Base-by-base conservation (phyloP, 2,888 invertebrate genomes). In the Eupithecia subfuscata region DNA sequence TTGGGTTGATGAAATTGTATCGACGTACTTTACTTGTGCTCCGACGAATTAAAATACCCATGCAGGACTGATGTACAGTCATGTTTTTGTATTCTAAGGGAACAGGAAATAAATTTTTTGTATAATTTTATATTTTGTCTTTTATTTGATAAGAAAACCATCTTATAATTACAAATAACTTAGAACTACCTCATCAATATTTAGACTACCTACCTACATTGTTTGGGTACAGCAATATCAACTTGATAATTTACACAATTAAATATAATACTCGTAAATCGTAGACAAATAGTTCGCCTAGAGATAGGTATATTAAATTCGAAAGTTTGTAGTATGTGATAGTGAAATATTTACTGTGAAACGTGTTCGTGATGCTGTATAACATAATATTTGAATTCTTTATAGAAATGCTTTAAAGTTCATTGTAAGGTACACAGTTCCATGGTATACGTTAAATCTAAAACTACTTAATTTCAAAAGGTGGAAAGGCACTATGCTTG, bases 401-500 rank as follows among this genome's bases (percentile, higher is more conserved):
- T 79, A 83, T 60, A 78, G 78, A 81, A 82, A 81, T 82, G 76
- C 76, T 84, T 84, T 74, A 77, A 60, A 79, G 79, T 84, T 80
- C 79, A 82, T 78, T 56, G 22, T 79, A 81, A 84, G 82, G 82
- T 88, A 84, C 82, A 85, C 75, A 83, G 80, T 83, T 82, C 83
- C 84, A 86, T 73, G 76, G 80, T 81, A 40, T 67, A 67, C 30
- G 6, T n/a, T 37, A 37, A 67, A 18, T 67, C 65, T 88, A 90
- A 75, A 79, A 77, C 86, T 89, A 89, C 83, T 84, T 87, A 89
- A 80, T 87, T 88, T 86, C 78, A 87, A 88, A 90, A 87, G 80
- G 83, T 89, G 89, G 88, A 93, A 94, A 94, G 94, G 94, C 94
- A 94, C 94, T 93, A 92, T 91, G 84, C 91, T 92, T 92, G 90